These are phyloP conservation scores for Tricholaema leucomelas DNA, from an alignment of 2,113 vertebrate genomes.

Conservation along the genomic window DNA sequence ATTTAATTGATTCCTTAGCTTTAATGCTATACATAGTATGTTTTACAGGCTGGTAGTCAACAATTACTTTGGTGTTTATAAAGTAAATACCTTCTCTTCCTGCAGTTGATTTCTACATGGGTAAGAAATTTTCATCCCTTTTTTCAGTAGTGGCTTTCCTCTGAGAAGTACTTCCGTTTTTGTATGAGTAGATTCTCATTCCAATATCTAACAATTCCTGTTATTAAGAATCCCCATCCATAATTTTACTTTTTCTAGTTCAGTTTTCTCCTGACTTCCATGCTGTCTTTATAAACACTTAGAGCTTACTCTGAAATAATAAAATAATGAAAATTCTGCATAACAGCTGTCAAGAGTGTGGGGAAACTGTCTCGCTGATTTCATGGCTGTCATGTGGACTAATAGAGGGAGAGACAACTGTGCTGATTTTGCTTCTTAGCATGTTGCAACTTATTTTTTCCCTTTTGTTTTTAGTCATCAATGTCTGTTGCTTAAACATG, in stretches of 20 bases:
- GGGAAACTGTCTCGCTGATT: constrained; percentile 34
- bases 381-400: constrained; percentile 26
- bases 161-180: neutral
- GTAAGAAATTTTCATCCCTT: neutral
- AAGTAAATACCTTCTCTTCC: neutral
- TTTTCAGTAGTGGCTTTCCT: neutral
- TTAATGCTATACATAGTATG: neutral
- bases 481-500: constrained; percentile 26
- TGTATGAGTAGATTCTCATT: neutral
- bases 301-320: constrained; percentile 52
- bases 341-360: constrained; percentile 51
- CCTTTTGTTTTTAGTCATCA: constrained; percentile 21
- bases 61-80: neutral
- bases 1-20: neutral
- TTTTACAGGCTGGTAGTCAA: neutral
- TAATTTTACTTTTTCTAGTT: neutral
- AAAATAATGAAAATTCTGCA: constrained; percentile 43
- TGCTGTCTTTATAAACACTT: constrained; percentile 41
- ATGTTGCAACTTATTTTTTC: neutral
- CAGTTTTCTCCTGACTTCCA: neutral
- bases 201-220: neutral
- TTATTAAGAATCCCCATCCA: neutral
- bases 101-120: neutral
- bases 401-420: neutral
- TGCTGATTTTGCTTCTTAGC: constrained; percentile 40